A percentile compares a stretch with the other conserved stretches of the same genome.
Evolutionary conservation across 2,888 invertebrate species (phyloP).

Genomic region (Microctonus brassicae): DNA sequence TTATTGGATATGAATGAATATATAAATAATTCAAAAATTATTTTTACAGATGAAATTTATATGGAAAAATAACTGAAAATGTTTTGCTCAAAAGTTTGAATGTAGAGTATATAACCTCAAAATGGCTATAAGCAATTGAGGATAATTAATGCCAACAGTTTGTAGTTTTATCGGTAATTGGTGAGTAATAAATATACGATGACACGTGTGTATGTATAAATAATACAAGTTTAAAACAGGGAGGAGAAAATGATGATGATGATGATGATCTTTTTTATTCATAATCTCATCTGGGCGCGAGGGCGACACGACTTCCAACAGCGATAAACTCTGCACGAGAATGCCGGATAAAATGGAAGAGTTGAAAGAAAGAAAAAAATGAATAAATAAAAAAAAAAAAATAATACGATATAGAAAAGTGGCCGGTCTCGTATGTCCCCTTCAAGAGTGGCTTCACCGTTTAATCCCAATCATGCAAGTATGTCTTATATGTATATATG

Average conservation of each 20-base stretch:
- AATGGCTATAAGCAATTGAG: not conserved
- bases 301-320: not conserved
- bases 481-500: too few relatives aligned
- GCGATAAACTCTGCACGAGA: not conserved
- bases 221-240: not conserved
- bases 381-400: not conserved
- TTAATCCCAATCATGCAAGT: slow-evolving; percentile 1
- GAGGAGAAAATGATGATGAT: too few relatives aligned
- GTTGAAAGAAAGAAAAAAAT: not conserved
- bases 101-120: not conserved
- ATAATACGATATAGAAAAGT: too few relatives aligned
- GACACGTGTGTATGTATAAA: not conserved
- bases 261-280: not conserved
- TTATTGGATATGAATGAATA: too few relatives aligned
- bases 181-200: not conserved
- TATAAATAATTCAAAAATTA: too few relatives aligned
- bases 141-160: not conserved
- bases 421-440: not conserved
- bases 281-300: not conserved
- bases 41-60: too few relatives aligned
- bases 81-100: not conserved
- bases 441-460: slow-evolving; percentile 1
- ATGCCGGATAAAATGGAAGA: not conserved
- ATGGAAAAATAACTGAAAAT: too few relatives aligned
- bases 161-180: not conserved